phyloP scores from a whole-genome alignment of 2,113 vertebrate genomes.

The Rissa tridactyla region DNA sequence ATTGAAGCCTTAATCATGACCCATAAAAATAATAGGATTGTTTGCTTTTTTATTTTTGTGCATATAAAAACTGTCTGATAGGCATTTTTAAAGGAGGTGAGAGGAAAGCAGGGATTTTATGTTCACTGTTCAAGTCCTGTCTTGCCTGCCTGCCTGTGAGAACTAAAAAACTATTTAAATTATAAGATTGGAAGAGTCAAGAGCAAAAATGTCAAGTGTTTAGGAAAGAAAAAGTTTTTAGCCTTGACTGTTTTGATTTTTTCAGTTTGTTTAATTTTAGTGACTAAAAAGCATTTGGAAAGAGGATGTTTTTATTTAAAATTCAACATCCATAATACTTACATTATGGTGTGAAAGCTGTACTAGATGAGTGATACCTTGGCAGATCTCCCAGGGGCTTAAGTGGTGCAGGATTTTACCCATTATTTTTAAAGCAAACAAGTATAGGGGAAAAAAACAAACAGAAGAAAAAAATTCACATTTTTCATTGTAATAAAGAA shows the following conservation, averaged over 20 bases:
- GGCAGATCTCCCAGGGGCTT: conserved; percentile 17
- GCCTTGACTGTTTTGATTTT: not conserved
- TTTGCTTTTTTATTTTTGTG: not conserved
- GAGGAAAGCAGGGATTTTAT: not conserved
- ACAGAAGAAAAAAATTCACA: not conserved
- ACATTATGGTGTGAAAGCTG: not conserved
- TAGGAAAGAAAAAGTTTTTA: not conserved
- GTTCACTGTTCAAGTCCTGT: not conserved
- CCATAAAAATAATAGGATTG: not conserved
- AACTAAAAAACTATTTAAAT: not conserved
- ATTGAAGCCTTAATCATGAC: not conserved
- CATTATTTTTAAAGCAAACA: conserved; percentile 38
- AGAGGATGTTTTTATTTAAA: conserved; percentile 42
- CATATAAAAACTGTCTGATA: not conserved
- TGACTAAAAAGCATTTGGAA: not conserved
- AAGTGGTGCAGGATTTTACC: not conserved
- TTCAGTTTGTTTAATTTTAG: not conserved
- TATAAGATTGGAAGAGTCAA: not conserved
- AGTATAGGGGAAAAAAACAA: not conserved
- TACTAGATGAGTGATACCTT: conserved; percentile 21
- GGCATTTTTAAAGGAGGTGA: not conserved
- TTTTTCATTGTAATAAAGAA: not conserved
- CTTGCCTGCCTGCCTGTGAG: not conserved
- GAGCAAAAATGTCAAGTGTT: not conserved
- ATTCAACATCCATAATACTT: not conserved